Base-by-base conservation (phyloP, 2,888 invertebrate genomes). In the Acanthosepion pharaonis region DNA sequence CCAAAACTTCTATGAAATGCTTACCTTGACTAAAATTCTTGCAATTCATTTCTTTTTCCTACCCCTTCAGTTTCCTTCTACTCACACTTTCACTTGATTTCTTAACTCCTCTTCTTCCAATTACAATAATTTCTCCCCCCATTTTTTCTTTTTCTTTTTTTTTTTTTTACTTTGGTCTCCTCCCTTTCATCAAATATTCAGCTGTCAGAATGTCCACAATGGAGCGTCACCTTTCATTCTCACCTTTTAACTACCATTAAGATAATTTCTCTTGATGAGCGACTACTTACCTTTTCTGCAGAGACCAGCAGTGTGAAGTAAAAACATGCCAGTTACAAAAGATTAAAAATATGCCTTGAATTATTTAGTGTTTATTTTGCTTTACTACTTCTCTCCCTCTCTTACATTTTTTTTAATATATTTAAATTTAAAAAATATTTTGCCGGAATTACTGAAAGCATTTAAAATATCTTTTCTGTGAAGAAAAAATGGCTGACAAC, bases 241-340 rank as follows among this genome's bases (percentile, higher is more conserved):
- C 78, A n/a, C 78, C n/a, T 78, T n/a, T 18, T 78, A n/a, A 78
- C 78, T 78, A 23, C 78, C 78, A 78, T 78, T 78, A 78, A 78
- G 78, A 78, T 33, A 9, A n/a, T 33, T 78, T 11, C 11, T n/a
- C 78, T 33, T 78, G 78, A 78, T 33, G 78, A 78, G n/a, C 15
- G 15, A n/a, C 78, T 78, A 78, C 78, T 78, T 78, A 78, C n/a
- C 78, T 33, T 33, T 78, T n/a, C 78, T 78, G 78, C n/a, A n/a
- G 78, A n/a, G n/a, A 78, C n/a, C 78, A 78, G 11, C 18, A 15
- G 78, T 78, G 78, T 78, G 78, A 78, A 78, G 78, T 78, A n/a
- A 78, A 78, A 78, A 78, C 78, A 78, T 78, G n/a, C 15, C n/a
- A 78, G 78, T n/a, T 78, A 78, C 78, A n/a, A 78, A 78, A 78